Base-by-base conservation (phyloP, 1,140 invertebrate species). In the Anastrepha obliqua region DNA sequence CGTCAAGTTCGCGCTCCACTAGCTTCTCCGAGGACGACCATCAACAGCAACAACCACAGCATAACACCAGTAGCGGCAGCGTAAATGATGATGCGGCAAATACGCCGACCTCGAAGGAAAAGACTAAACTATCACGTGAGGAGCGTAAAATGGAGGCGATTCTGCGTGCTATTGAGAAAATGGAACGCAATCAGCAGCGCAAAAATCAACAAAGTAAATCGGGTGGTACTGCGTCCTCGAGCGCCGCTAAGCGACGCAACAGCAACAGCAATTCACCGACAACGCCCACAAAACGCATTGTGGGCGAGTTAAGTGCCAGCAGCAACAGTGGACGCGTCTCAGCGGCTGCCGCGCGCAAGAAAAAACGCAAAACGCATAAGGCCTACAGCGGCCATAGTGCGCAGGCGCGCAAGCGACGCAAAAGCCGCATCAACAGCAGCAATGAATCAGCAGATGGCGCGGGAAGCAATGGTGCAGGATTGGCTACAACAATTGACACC, bases 61-160 rank as follows among this genome's bases (percentile, higher is more conserved):
- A 67, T 11, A 13, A 20, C 47, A 51, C 6, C 39, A n/a, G 15
- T n/a, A 4, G 67, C 15, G 39, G 65, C 15, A 67, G n/a, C 65
- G 39, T 67, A 20, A 29, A 20, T 55, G 39, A 29, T 11, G 81
- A 13, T 6, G 9, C 0, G 0, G 9, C 60, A 62, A 9, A 1
- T 5, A 51, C 29, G 20, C 88, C 89, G 60, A 88, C 88, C 17
- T 88, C 90, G 74, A 93, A 92, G 87, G 91, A 93, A 29, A 92
- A 92, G 13, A 90, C 89, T 2, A 91, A 94, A 85, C 94, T 97
- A 96, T 97, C 97, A 3, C 94, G 98, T 4, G 98, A 99, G 93
- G 98, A 99, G 91, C 95, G 98, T n/a, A 99, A 99, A 94, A 96
- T 99, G 95, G 97, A 98, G 91, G 98, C 98, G 0, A 98, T 98